Base-by-base conservation (phyloP, 1,140 invertebrate genomes). In the Spodoptera frugiperda region DNA sequence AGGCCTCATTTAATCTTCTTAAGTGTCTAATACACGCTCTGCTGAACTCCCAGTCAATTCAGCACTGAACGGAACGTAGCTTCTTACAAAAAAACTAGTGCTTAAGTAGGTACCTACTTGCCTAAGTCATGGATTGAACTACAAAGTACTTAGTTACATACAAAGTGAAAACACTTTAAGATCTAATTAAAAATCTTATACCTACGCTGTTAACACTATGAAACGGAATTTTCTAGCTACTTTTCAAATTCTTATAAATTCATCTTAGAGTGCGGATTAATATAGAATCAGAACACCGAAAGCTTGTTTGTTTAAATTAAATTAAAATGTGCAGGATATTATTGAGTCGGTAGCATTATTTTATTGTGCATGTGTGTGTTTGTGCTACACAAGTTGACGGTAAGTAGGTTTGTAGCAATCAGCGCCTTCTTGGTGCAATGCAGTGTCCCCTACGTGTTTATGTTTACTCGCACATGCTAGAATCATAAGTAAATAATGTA, bases 1-100 rank as follows among this genome's bases (percentile, higher is more conserved):
- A 78, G 81, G 70, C 68, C 76, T 78, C 81, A 81, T 82, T 84
- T 84, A 81, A 84, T 84, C 81, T 85, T 85, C 77, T 61, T 77
- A 81, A 85, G 80, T 78, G 78, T 80, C 78, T 82, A 68, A 78
- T 82, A 82, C 78, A 82, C 82, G 80, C 82, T 82, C 77, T 73
- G 73, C 73, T 82, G 78, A 78, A 77, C 74, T 70, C 49, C 6
- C 39, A 79, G 61, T 77, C 78, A 74, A 78, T 80, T 80, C 76
- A 79, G 49, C 76, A 75, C 46, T 59, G 54, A 76, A 73, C 73
- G 33, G 54, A 78, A 55, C 21, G 19, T 54, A 39, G 33, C 33
- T 25, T 51, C 46, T 12, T 46, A 59, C 46, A 46, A 59, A 73
- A 48, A 48, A 46, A 21, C n/a, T 65, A 48, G 8, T 14, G n/a